Percentiles rank a stretch among this genome's conserved stretches.
These are phyloP conservation scores for Nematostella vectensis DNA, from an alignment of 92 coral and sea anemone genomes.

Conservation along the genomic window DNA sequence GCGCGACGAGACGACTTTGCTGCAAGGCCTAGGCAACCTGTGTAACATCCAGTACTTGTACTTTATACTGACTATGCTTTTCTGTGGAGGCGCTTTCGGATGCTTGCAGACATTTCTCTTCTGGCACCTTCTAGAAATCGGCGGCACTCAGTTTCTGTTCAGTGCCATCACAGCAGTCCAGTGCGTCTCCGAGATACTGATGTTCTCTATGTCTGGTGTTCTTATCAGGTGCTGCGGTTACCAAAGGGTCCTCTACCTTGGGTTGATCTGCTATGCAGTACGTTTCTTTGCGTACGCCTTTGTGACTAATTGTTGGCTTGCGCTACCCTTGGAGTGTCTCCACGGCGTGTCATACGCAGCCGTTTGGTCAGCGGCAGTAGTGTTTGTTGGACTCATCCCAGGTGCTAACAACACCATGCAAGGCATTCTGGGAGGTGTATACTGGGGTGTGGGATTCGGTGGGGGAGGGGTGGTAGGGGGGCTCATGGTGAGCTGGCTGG, in stretches of 20 bases:
- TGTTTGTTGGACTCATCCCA: slow-evolving; percentile 68
- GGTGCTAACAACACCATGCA: slow-evolving; percentile 85
- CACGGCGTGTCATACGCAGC: slow-evolving; percentile 86
- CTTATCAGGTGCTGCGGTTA: slow-evolving; percentile 65
- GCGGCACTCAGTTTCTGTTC: slow-evolving; percentile 88
- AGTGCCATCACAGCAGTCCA: slow-evolving; percentile 76
- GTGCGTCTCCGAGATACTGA: slow-evolving; percentile 61
- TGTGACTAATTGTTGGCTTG: slow-evolving; percentile 76
- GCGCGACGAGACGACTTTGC: slow-evolving; percentile 22
- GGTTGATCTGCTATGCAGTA: slow-evolving; percentile 57
- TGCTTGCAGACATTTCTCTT: slow-evolving; percentile 68
- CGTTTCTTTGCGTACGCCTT: slow-evolving; percentile 75
- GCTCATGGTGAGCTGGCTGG: slow-evolving; percentile 56
- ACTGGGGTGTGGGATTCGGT: slow-evolving; percentile 87
- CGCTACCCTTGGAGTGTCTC: slow-evolving; percentile 73
- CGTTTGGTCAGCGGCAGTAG: slow-evolving; percentile 94
- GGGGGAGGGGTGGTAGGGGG: slow-evolving; percentile 92
- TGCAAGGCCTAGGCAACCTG: slow-evolving; percentile 38
- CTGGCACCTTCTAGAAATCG: slow-evolving; percentile 88
- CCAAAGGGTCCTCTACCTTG: slow-evolving; percentile 55
- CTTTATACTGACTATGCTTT: slow-evolving; percentile 60
- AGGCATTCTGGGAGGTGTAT: slow-evolving; percentile 77
- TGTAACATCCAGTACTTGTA: slow-evolving; percentile 43
- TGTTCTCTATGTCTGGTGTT: slow-evolving; percentile 51
- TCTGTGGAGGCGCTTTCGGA: slow-evolving; percentile 78